These are phyloP conservation scores for Brachionus rotundiformis DNA, from an alignment of 1,140 invertebrate genomes.

Conservation along the genomic window DNA sequence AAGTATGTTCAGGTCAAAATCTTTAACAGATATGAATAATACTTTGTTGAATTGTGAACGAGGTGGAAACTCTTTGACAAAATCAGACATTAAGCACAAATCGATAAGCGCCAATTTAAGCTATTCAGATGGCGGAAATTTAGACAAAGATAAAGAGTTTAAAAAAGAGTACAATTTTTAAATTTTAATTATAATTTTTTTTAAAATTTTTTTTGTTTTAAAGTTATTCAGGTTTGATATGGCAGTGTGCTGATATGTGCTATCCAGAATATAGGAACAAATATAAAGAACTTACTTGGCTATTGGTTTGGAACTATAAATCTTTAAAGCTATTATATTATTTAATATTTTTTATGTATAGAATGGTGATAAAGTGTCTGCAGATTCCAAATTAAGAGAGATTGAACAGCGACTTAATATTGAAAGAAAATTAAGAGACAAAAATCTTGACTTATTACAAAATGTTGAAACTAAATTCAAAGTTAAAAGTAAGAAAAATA, in stretches of 20 bases:
- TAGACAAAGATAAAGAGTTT: not conserved
- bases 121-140: not conserved
- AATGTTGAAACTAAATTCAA: not conserved
- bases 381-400: conserved; percentile 21
- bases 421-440: conserved; percentile 25
- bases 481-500: not conserved
- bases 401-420: conserved; percentile 38
- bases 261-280: conserved; percentile 40
- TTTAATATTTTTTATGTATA: not conserved
- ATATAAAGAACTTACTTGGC: conserved; percentile 15
- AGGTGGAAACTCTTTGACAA: not conserved
- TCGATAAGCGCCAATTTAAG: conserved; percentile 12
- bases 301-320: conserved; percentile 32
- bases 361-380: conserved; percentile 49
- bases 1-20: conserved; percentile 47
- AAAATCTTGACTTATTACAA: not conserved
- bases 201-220: not conserved
- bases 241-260: conserved; percentile 51
- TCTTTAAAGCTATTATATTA: no score
- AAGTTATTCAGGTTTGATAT: conserved; percentile 44
- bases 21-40: conserved; percentile 27
- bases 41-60: not conserved
- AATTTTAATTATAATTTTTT: no score
- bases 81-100: not conserved
- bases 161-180: not conserved